A percentile compares a stretch with the other conserved stretches of the same genome.
Evolutionary conservation across 2,797 vertebrate species (phyloP).

Genomic region (Sebastolobus alascanus): DNA sequence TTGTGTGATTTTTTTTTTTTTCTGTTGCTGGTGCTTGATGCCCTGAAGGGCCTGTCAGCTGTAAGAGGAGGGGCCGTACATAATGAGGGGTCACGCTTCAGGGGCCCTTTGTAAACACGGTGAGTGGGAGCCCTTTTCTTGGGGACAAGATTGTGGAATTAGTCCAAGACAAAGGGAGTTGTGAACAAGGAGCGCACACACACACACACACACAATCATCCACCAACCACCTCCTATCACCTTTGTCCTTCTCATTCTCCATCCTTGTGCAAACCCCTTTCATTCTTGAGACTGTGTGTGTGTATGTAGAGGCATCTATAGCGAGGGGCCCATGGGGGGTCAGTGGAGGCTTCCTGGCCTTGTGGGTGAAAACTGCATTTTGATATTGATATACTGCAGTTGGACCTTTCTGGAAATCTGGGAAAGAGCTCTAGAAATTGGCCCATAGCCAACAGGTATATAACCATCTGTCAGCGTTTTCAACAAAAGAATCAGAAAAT

Average conservation of each 20-base stretch:
- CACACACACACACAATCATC: not conserved
- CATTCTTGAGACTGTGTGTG: slow-evolving; percentile 22
- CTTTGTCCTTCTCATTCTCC: slow-evolving; percentile 34
- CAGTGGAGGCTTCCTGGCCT: not conserved
- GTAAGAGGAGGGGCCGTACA: slow-evolving; percentile 69
- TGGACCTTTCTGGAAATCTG: slow-evolving; percentile 9
- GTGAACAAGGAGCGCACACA: slow-evolving; percentile 36
- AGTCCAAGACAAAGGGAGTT: slow-evolving; percentile 82
- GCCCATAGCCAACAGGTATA: not conserved
- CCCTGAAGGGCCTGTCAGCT: slow-evolving; percentile 75
- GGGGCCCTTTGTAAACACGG: slow-evolving; percentile 77
- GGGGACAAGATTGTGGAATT: slow-evolving; percentile 80
- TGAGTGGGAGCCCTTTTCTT: slow-evolving; percentile 79
- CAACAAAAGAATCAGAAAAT: not conserved
- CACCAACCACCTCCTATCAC: slow-evolving; percentile 21
- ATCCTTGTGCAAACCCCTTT: slow-evolving; percentile 46
- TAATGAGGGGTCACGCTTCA: slow-evolving; percentile 83
- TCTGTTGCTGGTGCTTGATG: slow-evolving; percentile 72
- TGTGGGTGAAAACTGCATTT: slow-evolving; percentile 22
- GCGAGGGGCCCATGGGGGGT: slow-evolving; percentile 21
- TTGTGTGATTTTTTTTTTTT: slow-evolving; percentile 61
- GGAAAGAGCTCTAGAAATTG: not conserved
- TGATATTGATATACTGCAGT: slow-evolving; percentile 32
- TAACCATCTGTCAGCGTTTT: not conserved
- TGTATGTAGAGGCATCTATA: not conserved